Percentiles rank a stretch among this genome's conserved stretches.
These are phyloP conservation scores for Cantharis rufa DNA, from an alignment of 2,888 invertebrate species.

Conservation along the genomic window DNA sequence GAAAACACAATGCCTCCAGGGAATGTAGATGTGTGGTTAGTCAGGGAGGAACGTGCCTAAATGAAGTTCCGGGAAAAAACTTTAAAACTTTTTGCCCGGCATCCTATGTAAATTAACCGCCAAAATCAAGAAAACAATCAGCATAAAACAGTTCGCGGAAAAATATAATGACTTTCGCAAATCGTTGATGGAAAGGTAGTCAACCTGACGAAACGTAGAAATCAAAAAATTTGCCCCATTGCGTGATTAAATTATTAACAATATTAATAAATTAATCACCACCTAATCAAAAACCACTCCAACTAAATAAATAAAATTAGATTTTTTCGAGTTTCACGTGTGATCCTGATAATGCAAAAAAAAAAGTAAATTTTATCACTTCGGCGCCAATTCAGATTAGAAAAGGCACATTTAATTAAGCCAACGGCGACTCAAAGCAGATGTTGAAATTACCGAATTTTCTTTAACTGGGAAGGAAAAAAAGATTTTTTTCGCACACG, in stretches of 20 bases:
- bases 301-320: background rate
- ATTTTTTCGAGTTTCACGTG: background rate
- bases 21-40: background rate
- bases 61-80: background rate
- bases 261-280: background rate
- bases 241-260: background rate
- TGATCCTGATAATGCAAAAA: background rate
- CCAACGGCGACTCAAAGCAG: background rate
- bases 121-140: background rate
- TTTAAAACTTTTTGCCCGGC: background rate
- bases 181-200: background rate
- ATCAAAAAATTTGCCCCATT: background rate
- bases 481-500: background rate
- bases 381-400: background rate
- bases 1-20: slow-evolving; percentile 1
- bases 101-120: background rate
- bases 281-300: background rate
- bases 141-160: background rate
- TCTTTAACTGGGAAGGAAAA: background rate
- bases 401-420: background rate
- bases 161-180: background rate
- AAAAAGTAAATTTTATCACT: background rate
- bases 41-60: background rate
- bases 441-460: background rate
- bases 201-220: background rate